phyloP scores from a whole-genome alignment of 2,888 invertebrate species.

The Chamaedrilus cognettii region DNA sequence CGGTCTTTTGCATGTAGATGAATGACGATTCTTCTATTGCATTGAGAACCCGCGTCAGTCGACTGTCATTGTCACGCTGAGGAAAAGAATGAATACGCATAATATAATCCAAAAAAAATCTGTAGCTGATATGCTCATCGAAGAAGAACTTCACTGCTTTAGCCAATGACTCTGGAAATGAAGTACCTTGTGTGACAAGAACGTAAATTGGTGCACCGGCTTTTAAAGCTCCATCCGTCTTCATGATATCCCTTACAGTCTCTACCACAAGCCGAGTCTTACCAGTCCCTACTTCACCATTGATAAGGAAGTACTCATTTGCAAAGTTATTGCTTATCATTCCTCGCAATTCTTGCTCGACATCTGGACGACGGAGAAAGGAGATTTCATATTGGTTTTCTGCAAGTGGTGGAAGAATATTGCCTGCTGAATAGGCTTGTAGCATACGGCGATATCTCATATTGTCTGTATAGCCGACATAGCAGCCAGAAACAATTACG shows the following conservation, averaged over 20 bases:
- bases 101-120: slow-evolving; percentile 29
- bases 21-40: slow-evolving; percentile 35
- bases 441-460: slow-evolving; percentile 29
- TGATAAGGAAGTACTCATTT: slow-evolving; percentile 35
- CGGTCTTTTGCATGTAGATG: slow-evolving; percentile 19
- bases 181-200: slow-evolving; percentile 18
- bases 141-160: slow-evolving; percentile 32
- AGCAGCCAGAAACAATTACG: slow-evolving; percentile 25
- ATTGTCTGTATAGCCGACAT: slow-evolving; percentile 33
- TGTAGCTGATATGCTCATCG: slow-evolving; percentile 38
- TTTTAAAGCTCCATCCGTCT: slow-evolving; percentile 7
- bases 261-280: slow-evolving; percentile 35
- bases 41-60: slow-evolving; percentile 30
- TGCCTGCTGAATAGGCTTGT: slow-evolving; percentile 25
- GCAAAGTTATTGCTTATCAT: slow-evolving; percentile 21
- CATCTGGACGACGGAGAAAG: slow-evolving; percentile 21
- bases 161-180: slow-evolving; percentile 36
- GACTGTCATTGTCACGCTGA: slow-evolving; percentile 28
- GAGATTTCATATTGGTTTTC: slow-evolving; percentile 28
- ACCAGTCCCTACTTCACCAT: slow-evolving; percentile 37
- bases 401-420: slow-evolving; percentile 30
- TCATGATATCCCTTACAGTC: slow-evolving; percentile 27
- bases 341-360: slow-evolving; percentile 18
- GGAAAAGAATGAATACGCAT: slow-evolving; percentile 33
- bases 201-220: slow-evolving; percentile 36